Evolutionary conservation across 2,797 vertebrate species (phyloP), one percentile per base, ranked within the genome.

Genomic region (Micrastur ruficollis): DNA sequence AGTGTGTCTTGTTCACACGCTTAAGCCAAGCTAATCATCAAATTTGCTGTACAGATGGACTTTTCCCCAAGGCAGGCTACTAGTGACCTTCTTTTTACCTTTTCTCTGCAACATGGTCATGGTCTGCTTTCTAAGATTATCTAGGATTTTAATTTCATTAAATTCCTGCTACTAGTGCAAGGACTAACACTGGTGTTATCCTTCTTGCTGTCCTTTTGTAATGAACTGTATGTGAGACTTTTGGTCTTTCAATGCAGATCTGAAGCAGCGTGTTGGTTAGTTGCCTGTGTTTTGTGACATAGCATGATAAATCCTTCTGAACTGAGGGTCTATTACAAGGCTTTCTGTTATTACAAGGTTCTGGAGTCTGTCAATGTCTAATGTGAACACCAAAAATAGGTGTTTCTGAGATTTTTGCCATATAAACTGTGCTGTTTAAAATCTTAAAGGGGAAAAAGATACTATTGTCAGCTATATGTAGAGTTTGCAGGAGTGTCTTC

Each of bases 71-170:
- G 83, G 83, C 70, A 44, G 50, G 21, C 25, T 91, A 62, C 55
- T 36, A 55, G 42, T 87, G 81, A 94, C 91, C 81, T 93, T 85
- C 21, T 81, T 92, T 88, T 92, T 89, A 66, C 38, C 34, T 87
- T 81, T 95, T 61, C n/a, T 15, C 31, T 62, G 25, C 72, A 80
- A 44, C 62, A 44, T 50, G 31, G 12, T 44, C 20, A 32, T 55
- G 11, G 17, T 84, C 47, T 94, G 70, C 90, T 95, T 96, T 96
- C 92, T 72, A 95, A 96, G 80, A 86, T 86, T 86, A 65, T 93
- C 53, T 75, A 50, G 25, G 32, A 70, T 29, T 79, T 93, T 89
- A 65, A 71, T 62, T 90, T 65, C 31, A 38, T 81, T 59, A 63
- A 89, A 53, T 65, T 76, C 20, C 38, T 79, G 11, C 42, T 86